Percentiles rank a stretch among this genome's conserved stretches.
Evolutionary conservation across 35 echinoderm and acorn worm genomes (phyloP).

Genomic region (Lytechinus variegatus): DNA sequence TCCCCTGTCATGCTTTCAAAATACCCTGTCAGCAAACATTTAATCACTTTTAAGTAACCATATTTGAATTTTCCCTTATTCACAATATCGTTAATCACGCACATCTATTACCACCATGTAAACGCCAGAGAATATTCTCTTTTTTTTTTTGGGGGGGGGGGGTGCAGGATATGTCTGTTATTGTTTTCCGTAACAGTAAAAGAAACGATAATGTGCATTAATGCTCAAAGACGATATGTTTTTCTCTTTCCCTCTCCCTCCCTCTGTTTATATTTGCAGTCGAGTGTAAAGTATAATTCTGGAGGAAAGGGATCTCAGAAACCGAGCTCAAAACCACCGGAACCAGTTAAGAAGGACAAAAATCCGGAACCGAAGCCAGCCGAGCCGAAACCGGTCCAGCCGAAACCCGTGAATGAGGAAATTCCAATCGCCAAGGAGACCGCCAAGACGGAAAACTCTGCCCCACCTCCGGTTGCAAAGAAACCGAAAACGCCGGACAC

Average conservation of each 20-base stretch:
- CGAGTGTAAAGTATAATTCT: background rate
- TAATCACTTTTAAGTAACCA: too few species aligned
- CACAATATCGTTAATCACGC: too few species aligned
- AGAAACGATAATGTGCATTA: too few species aligned
- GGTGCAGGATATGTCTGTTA: too few species aligned
- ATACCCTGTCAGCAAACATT: too few species aligned
- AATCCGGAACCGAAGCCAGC: background rate
- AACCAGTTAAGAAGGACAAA: background rate
- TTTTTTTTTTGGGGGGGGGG: too few species aligned
- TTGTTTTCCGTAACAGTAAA: too few species aligned
- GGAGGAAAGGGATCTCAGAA: background rate
- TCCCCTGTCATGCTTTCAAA: too few species aligned
- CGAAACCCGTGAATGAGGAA: background rate
- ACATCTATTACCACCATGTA: too few species aligned
- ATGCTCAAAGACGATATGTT: background rate
- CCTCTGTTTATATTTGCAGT: background rate
- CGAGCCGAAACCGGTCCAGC: background rate
- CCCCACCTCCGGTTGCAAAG: background rate
- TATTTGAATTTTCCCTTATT: too few species aligned
- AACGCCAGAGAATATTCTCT: too few species aligned
- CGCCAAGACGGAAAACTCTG: background rate
- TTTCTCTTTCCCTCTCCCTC: background rate
- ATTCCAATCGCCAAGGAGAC: background rate
- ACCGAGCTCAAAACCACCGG: background rate
- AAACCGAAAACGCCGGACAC: conserved; percentile 21